Base-by-base conservation (phyloP, 2,797 vertebrate species). In the Sebastes umbrosus region DNA sequence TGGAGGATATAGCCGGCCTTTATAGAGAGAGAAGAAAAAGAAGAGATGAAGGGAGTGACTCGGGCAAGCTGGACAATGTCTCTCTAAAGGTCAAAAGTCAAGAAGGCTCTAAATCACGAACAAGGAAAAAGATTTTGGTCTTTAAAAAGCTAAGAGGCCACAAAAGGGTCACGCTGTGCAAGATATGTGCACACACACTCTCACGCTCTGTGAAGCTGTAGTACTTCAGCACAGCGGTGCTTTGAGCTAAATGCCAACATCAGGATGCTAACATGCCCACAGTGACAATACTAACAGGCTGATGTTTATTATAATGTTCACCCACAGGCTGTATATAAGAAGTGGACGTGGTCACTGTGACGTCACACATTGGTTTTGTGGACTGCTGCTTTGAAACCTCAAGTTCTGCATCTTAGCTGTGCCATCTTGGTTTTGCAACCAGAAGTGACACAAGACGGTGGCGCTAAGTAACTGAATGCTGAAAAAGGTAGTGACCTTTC, bases 1-100 rank as follows among this genome's bases (percentile, higher is more conserved):
- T 82, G 79, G 84, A 55, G 75, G 73, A 60, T 80, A 34, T 57
- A 70, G 73, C 52, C 66, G 77, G 68, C 78, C 59, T 75, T 75
- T 65, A 66, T 72, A 67, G 60, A 79, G 24, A 54, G 39, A 68
- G 22, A 1, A 31, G 13, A 67, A 68, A 68, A 69, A 59, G 24
- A 24, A 46, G 57, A 52, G 65, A 64, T 46, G 55, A 71, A 55
- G 31, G 75, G 22, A 65, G 27, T 20, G 62, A 79, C 60, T 78
- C 1, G 29, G 71, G 25, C 3, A 66, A 75, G 80, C 84, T 75
- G 85, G 83, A 92, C 83, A 86, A 60, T 77, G 78, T 84, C 84
- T 72, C 62, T 84, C 13, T 13, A 80, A 57, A 69, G 86, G 77
- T 79, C 73, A 84, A 66, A 87, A 76, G 80, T 87, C 79, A 89